Percentiles rank a stretch among this genome's conserved stretches.
Evolutionary conservation across 2,797 vertebrate species (phyloP).

Genomic region (Galagoides demidoff): DNA sequence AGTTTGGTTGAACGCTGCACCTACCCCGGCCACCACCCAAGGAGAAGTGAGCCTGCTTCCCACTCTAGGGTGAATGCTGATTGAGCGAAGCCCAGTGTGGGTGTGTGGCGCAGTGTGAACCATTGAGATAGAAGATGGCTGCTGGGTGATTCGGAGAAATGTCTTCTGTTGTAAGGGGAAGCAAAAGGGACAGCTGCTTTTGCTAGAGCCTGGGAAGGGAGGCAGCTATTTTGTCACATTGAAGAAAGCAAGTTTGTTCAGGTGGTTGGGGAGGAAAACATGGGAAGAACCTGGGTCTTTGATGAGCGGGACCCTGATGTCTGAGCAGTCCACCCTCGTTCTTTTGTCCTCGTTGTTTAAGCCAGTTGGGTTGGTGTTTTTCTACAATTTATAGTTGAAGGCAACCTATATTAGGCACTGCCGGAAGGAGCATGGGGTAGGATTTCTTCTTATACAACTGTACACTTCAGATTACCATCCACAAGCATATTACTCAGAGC

Average conservation of each 20-base stretch:
- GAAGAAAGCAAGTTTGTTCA: constrained; percentile 1
- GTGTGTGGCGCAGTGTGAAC: not conserved
- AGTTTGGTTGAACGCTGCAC: not conserved
- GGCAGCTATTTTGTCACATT: not conserved
- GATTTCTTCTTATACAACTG: constrained; percentile 31
- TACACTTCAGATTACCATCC: not conserved
- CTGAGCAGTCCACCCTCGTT: fast-evolving
- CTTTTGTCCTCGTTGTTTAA: not conserved
- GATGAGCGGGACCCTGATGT: not conserved
- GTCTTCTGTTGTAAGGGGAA: not conserved
- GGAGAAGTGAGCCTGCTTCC: not conserved
- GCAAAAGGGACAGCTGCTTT: not conserved
- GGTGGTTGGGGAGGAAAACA: not conserved
- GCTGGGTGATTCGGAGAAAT: not conserved
- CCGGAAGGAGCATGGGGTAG: not conserved
- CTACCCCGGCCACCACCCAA: not conserved
- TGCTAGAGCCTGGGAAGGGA: not conserved
- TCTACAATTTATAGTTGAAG: not conserved
- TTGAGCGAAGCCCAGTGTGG: not conserved
- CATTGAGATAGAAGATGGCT: not conserved
- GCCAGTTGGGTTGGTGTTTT: constrained; percentile 29
- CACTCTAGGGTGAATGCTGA: not conserved
- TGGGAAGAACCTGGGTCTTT: not conserved
- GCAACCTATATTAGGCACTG: not conserved
- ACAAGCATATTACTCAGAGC: not conserved